Evolutionary conservation across 2,113 vertebrate genomes (phyloP).

Genomic region (Otolemur garnettii): DNA sequence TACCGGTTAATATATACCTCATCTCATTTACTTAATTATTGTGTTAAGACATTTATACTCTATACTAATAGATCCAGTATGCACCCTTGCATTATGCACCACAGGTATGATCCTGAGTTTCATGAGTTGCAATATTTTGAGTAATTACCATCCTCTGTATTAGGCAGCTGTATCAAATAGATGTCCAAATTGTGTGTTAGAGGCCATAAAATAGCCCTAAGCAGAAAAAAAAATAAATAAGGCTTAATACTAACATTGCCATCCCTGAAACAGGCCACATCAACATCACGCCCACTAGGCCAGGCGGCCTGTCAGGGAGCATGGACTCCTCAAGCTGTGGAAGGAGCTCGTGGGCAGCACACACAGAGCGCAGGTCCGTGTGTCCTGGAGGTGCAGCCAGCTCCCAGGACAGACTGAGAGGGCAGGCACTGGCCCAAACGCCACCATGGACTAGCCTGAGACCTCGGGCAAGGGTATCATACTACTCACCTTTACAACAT

Average conservation of each 20-base stretch:
- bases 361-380: rapidly evolving
- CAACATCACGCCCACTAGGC: background rate
- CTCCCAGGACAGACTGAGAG: rapidly evolving
- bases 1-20: too few relatives aligned
- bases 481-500: background rate
- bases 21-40: too few relatives aligned
- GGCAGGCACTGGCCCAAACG: rapidly evolving
- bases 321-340: rapidly evolving
- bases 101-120: background rate
- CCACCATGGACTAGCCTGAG: background rate
- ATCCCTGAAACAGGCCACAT: rapidly evolving
- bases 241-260: rapidly evolving
- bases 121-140: constrained; percentile 17
- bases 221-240: background rate
- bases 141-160: background rate
- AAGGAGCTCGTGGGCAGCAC: rapidly evolving
- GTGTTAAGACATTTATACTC: too few relatives aligned
- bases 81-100: too few relatives aligned
- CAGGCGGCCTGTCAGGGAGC: rapidly evolving
- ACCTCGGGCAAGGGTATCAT: rapidly evolving
- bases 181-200: background rate
- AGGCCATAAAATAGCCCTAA: background rate
- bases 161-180: background rate
- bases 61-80: too few relatives aligned
- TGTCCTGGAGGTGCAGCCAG: rapidly evolving